Conservation (phyloP, 2,888 invertebrate species). For the Phaedon cochleariae region DNA sequence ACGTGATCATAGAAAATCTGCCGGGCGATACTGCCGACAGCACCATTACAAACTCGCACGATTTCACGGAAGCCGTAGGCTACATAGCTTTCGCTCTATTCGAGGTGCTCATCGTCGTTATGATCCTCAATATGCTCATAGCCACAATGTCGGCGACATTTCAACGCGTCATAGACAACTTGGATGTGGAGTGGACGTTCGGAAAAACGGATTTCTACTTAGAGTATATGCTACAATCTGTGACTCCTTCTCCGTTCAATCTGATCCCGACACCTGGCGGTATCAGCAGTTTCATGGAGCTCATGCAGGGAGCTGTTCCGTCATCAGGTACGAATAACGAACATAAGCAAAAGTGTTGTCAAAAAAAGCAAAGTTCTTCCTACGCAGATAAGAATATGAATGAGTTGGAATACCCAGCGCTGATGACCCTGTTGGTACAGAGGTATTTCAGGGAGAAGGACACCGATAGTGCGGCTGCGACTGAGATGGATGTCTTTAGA, state of each 20-base stretch:
- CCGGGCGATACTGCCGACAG: slow-evolving; percentile 62
- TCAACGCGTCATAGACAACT: slow-evolving; percentile 73
- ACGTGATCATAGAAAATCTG: slow-evolving; percentile 71
- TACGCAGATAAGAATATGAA: slow-evolving; percentile 33
- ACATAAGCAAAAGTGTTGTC: slow-evolving; percentile 62
- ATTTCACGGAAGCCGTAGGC: slow-evolving; percentile 73
- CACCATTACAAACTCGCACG: slow-evolving; percentile 66
- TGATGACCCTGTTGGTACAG: slow-evolving; percentile 70
- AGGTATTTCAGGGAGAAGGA: slow-evolving; percentile 69
- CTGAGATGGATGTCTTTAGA: slow-evolving; percentile 62
- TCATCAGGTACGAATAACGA: slow-evolving; percentile 33
- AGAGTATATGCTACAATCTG: slow-evolving; percentile 75
- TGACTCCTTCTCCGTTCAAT: slow-evolving; percentile 77
- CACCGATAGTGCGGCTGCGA: slow-evolving; percentile 56
- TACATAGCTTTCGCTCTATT: slow-evolving; percentile 74
- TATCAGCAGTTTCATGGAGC: slow-evolving; percentile 62
- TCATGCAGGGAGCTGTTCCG: slow-evolving; percentile 61
- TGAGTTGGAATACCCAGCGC: slow-evolving; percentile 64
- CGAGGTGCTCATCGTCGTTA: slow-evolving; percentile 75
- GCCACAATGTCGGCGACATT: slow-evolving; percentile 84
- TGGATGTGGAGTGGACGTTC: slow-evolving; percentile 80
- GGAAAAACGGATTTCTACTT: slow-evolving; percentile 78
- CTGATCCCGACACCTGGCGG: slow-evolving; percentile 70
- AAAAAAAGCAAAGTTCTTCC: slow-evolving; percentile 42
- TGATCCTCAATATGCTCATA: slow-evolving; percentile 80